Evolutionary conservation across 1,140 invertebrate species (phyloP).

Genomic region (Brachionus rotundiformis): DNA sequence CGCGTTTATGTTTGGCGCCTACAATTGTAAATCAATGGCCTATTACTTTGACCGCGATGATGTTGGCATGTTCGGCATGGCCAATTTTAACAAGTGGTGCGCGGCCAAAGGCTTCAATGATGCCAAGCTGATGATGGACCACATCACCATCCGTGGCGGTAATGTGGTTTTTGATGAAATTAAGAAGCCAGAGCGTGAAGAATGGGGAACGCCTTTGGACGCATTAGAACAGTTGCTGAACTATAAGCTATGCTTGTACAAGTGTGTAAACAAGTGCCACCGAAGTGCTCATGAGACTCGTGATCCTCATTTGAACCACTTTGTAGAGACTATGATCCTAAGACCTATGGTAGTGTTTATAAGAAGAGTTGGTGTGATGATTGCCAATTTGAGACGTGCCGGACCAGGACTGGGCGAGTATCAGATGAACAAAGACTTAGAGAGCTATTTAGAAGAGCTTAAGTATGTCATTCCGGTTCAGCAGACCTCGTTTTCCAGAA

Average conservation of each 20-base stretch:
- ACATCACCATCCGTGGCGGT: neutral
- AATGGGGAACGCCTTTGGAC: constrained; percentile 71
- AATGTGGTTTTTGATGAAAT: constrained; percentile 52
- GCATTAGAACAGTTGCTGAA: constrained; percentile 74
- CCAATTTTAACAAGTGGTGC: constrained; percentile 21
- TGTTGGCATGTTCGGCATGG: constrained; percentile 67
- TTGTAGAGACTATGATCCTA: constrained; percentile 68
- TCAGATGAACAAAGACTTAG: constrained; percentile 68
- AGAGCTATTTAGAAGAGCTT: constrained; percentile 10
- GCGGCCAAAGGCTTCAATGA: neutral
- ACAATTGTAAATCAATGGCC: constrained; percentile 64
- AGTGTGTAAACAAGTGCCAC: neutral
- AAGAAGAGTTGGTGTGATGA: constrained; percentile 68
- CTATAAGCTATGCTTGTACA: constrained; percentile 78
- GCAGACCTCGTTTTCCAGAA: neutral
- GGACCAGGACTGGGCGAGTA: constrained; percentile 70
- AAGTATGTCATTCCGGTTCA: neutral
- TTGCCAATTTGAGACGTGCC: constrained; percentile 69
- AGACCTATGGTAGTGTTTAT: constrained; percentile 70
- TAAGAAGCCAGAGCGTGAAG: constrained; percentile 68
- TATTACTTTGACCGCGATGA: constrained; percentile 75
- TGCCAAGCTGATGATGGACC: constrained; percentile 22
- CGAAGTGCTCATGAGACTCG: neutral
- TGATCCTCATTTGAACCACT: constrained; percentile 66
- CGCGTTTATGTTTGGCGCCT: neutral